A percentile compares a stretch with the other conserved stretches of the same genome.
phyloP scores from a whole-genome alignment of 2,113 vertebrate genomes.

The Callionymus lyra region DNA sequence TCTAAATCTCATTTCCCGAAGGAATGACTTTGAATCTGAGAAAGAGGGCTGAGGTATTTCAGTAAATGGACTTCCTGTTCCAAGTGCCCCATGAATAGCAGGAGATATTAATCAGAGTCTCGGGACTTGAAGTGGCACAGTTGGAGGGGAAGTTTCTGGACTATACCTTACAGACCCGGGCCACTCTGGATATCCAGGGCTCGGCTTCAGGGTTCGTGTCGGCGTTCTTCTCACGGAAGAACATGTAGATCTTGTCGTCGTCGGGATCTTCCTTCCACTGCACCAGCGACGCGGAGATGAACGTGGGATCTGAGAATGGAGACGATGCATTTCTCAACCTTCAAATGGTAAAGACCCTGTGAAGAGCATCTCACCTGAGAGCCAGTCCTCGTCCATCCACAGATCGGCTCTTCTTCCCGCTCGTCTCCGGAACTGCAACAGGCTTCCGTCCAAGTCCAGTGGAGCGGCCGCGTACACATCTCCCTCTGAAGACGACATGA shows the following conservation, averaged over 20 bases:
- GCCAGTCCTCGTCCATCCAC: slow-evolving; percentile 66
- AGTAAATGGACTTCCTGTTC: no score
- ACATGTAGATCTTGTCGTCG: slow-evolving; percentile 84
- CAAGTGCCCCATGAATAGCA: no score
- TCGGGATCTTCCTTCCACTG: slow-evolving; percentile 61
- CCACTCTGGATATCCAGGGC: slow-evolving; percentile 78
- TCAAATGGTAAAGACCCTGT: neutral
- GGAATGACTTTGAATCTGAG: no score
- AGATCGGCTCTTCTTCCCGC: slow-evolving; percentile 40
- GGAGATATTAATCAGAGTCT: no score
- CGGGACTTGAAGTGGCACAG: no score
- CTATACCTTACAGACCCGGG: slow-evolving; percentile 85
- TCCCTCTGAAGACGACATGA: slow-evolving; percentile 46
- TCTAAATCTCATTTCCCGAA: no score
- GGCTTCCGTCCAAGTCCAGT: slow-evolving; percentile 44
- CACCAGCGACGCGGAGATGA: slow-evolving; percentile 74
- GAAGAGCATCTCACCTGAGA: slow-evolving; percentile 46
- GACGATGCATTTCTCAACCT: neutral
- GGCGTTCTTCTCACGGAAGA: slow-evolving; percentile 84
- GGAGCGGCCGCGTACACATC: slow-evolving; percentile 65
- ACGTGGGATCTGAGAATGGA: slow-evolving; percentile 73
- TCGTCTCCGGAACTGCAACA: slow-evolving; percentile 61
- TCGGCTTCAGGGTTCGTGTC: slow-evolving; percentile 76
- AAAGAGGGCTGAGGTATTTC: no score
- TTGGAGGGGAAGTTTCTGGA: no score